Evolutionary conservation across 2,113 vertebrate species (phyloP).

Genomic region (Pholis gunnellus): DNA sequence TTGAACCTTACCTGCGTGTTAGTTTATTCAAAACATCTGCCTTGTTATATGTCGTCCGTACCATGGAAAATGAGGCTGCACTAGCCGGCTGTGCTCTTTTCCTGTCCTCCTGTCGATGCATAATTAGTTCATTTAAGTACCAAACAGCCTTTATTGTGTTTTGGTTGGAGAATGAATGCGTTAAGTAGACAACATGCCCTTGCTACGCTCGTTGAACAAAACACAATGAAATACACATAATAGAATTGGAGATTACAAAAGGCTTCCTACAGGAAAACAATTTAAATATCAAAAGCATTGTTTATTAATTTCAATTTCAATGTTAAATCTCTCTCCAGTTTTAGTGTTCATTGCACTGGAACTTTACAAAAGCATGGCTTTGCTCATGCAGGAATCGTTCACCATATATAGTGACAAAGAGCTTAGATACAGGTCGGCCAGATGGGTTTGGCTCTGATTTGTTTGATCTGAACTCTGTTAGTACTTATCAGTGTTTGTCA

Average conservation of each 20-base stretch:
- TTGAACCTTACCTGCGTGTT: neutral
- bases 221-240: neutral
- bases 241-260: neutral
- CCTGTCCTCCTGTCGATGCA: neutral
- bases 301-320: neutral
- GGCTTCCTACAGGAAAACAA: neutral
- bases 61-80: no score
- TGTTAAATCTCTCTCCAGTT: neutral
- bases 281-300: neutral
- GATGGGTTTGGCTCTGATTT: constrained; percentile 6
- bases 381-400: constrained; percentile 3
- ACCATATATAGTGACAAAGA: neutral
- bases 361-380: constrained; percentile 12
- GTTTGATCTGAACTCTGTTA: constrained; percentile 6
- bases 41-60: neutral
- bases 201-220: neutral
- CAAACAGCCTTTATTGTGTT: neutral
- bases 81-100: neutral
- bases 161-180: neutral
- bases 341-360: neutral
- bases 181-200: neutral
- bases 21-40: constrained; percentile 2
- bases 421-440: neutral
- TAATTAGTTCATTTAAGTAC: neutral
- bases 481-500: constrained; percentile 9